These are phyloP conservation scores for Disparrhopalites patrizii DNA, from an alignment of 2,888 invertebrate genomes.

Conservation along the genomic window DNA sequence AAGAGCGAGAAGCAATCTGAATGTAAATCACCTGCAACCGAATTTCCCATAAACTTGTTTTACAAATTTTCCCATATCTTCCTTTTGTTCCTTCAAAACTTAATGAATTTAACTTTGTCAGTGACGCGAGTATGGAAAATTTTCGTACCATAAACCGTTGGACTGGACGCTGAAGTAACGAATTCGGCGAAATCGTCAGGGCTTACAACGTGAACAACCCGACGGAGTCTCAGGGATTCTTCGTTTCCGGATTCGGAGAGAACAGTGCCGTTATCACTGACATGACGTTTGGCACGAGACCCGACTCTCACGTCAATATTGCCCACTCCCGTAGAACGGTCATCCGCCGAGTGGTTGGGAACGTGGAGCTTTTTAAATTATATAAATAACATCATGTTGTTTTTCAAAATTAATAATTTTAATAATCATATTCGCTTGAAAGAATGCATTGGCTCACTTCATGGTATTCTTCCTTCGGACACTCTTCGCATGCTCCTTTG, in stretches of 20 bases:
- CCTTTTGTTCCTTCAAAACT: not conserved
- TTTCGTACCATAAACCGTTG: slow-evolving; percentile 34
- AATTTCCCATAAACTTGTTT: not conserved
- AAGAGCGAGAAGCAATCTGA: slow-evolving; percentile 22
- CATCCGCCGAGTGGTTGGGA: slow-evolving; percentile 22
- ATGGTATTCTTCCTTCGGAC: slow-evolving; percentile 53
- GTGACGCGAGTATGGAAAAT: not conserved
- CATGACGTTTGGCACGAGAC: not conserved
- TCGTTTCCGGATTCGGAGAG: too few relatives aligned
- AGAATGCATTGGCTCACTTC: slow-evolving; percentile 33
- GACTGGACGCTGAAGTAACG: slow-evolving; percentile 16
- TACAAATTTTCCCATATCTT: not conserved
- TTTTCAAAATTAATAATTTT: slow-evolving; percentile 51
- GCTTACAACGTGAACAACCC: slow-evolving; percentile 43
- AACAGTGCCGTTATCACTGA: not conserved
- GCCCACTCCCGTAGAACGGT: slow-evolving; percentile 25
- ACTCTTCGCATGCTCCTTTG: slow-evolving; percentile 72
- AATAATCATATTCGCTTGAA: not conserved
- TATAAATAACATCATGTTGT: too few relatives aligned
- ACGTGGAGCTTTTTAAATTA: slow-evolving; percentile 41
- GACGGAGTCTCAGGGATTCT: slow-evolving; percentile 42
- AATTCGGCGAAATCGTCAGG: slow-evolving; percentile 47
- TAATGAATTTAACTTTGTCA: not conserved
- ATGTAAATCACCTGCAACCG: not conserved
- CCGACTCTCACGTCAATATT: not conserved